Evolutionary conservation across 64 coral and sea anemone species (phyloP).

Genomic region (Pachyseris speciosa): DNA sequence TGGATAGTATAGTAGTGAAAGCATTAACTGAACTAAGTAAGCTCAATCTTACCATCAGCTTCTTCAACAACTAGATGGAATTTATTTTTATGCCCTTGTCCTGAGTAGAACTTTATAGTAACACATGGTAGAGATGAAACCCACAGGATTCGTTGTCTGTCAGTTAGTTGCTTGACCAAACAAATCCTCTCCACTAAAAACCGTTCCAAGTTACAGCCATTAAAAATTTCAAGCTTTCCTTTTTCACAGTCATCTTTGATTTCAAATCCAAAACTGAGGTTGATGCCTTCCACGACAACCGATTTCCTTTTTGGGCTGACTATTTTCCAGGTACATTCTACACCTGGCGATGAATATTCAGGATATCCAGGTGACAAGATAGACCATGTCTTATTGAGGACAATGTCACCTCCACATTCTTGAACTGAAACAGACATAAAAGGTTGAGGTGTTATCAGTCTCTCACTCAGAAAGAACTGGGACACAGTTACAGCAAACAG

Average conservation of each 20-base stretch:
- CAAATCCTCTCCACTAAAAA: slow-evolving; percentile 87
- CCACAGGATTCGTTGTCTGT: slow-evolving; percentile 55
- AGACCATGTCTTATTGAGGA: slow-evolving; percentile 7
- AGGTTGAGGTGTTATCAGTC: neutral
- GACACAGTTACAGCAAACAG: neutral
- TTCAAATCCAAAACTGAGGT: slow-evolving; percentile 29
- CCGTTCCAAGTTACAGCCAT: slow-evolving; percentile 58
- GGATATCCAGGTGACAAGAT: slow-evolving; percentile 44
- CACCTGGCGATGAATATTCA: neutral
- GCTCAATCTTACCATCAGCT: neutral
- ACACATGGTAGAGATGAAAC: slow-evolving; percentile 76
- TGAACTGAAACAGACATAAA: neutral
- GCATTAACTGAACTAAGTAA: too few relatives aligned
- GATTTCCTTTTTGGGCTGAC: slow-evolving; percentile 1
- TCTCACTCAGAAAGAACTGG: neutral
- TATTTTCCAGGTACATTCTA: slow-evolving; percentile 37
- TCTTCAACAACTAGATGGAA: slow-evolving; percentile 53
- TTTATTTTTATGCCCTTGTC: slow-evolving; percentile 42
- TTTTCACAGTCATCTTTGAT: slow-evolving; percentile 22
- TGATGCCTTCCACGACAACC: neutral
- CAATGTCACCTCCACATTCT: neutral
- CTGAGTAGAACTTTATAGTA: slow-evolving; percentile 76
- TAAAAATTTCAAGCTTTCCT: slow-evolving; percentile 82
- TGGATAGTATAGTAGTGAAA: too few relatives aligned
- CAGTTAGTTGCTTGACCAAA: neutral